These are phyloP conservation scores for Aphyosemion australe DNA, from an alignment of 2,113 vertebrate species.

Conservation along the genomic window DNA sequence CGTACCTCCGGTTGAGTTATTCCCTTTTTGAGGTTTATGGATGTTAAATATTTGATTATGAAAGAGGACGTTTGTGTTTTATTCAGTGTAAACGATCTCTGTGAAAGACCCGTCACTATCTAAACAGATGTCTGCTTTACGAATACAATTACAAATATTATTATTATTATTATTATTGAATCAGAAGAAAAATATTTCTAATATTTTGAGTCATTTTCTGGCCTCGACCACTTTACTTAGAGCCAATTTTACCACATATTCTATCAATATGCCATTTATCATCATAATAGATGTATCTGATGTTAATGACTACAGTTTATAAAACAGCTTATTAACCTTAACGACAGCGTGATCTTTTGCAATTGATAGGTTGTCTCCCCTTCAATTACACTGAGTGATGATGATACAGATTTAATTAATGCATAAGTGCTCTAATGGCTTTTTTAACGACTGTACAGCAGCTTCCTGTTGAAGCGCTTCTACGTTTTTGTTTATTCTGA, in stretches of 20 bases:
- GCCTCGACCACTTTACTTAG: background rate
- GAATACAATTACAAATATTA: background rate
- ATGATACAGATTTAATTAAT: constrained; percentile 63
- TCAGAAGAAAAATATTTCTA: background rate
- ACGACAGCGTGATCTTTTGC: constrained; percentile 76
- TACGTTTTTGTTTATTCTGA: constrained; percentile 6
- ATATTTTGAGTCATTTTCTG: background rate
- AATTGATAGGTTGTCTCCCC: constrained; percentile 74
- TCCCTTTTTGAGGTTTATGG: background rate
- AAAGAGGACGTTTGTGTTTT: background rate
- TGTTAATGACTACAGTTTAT: constrained; percentile 72
- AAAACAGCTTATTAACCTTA: constrained; percentile 79
- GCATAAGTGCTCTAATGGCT: constrained; percentile 48
- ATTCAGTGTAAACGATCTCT: background rate
- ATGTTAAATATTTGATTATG: background rate
- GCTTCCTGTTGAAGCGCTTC: constrained; percentile 4
- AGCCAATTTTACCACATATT: constrained; percentile 26
- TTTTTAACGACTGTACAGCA: constrained; percentile 7
- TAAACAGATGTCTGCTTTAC: constrained; percentile 47
- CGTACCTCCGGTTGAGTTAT: background rate
- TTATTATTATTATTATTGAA: background rate
- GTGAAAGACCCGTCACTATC: background rate
- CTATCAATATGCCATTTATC: constrained; percentile 72
- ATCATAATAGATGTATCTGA: constrained; percentile 66
- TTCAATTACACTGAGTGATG: constrained; percentile 72